phyloP scores from a whole-genome alignment of 2,888 invertebrate species.

The Uropetala carovei region DNA sequence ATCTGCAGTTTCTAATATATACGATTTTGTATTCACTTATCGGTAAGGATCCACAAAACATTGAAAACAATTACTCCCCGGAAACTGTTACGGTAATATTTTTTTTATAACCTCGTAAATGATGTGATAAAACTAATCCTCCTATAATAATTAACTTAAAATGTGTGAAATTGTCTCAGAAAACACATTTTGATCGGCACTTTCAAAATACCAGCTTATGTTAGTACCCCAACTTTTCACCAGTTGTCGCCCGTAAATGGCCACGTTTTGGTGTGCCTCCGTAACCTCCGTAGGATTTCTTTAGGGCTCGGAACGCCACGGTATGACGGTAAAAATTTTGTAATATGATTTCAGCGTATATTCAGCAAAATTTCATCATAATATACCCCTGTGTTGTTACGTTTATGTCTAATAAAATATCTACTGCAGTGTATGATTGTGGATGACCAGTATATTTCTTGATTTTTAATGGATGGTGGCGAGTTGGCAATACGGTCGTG shows the following conservation, averaged over 20 bases:
- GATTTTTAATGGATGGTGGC: conserved; percentile 29
- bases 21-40: no score
- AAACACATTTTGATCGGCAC: neutral
- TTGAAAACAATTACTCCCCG: no score
- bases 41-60: no score
- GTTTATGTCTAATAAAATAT: neutral
- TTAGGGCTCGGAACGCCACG: conserved; percentile 16
- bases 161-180: neutral
- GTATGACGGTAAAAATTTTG: neutral
- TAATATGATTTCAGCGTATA: neutral
- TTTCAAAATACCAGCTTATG: no score
- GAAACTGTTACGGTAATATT: no score
- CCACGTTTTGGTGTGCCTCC: conserved; percentile 46
- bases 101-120: no score
- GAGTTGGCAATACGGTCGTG: neutral
- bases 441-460: neutral
- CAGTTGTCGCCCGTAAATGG: conserved; percentile 14
- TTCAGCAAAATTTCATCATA: neutral
- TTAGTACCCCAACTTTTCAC: neutral
- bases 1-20: no score
- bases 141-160: no score
- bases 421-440: neutral
- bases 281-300: neutral
- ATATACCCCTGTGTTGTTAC: neutral
- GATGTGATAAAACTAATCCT: no score